Evolutionary conservation across 2,113 vertebrate species (phyloP), one percentile per base, ranked within the genome.

Genomic region (Macaca mulatta): DNA sequence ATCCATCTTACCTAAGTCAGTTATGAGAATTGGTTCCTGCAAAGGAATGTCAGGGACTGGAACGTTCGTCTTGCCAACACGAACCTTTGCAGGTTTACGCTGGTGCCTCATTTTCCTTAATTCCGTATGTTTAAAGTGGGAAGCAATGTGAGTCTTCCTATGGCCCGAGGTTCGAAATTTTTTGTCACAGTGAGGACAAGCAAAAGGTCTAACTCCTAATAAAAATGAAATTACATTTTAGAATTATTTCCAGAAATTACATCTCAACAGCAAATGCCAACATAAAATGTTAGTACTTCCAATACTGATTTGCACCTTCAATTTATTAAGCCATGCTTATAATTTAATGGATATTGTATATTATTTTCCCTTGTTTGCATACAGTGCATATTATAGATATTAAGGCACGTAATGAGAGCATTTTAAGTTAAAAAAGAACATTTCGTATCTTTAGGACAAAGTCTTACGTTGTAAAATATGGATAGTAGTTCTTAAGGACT

Each of bases 11-110:
- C 99, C 99, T 90, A 99, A 98, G 98, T 99, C 99, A 7, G 99
- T 99, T 98, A 99, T 99, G 96, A 99, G 99, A 92, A 99, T 99
- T 11, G 99, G 99, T n/a, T 99, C 99, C 95, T 99, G 99, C 96
- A 99, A 97, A 93, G 99, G 99, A 74, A 99, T 99, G 10, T 99
- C 99, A 2, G 99, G 99, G 45, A 99, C 98, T 3, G 99, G 99
- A 84, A 99, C 97, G 80, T 82, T 99, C 10, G 98, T 99, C 98
- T 99, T 99, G 97, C 99, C 99, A 14, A 99, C 98, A 72, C 99
- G 99, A 77, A 99, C 98, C 98, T 99, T 99, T 38, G 99, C 98
- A 8, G 99, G 98, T 96, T 99, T 99, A 5, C 99, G 99, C 6
- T 99, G 99, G 96, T 99, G 99, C 80, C 99, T 98, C 98, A 99